Evolutionary conservation across 1,140 invertebrate species (phyloP).

Genomic region (Stratiolaelaps scimitus): DNA sequence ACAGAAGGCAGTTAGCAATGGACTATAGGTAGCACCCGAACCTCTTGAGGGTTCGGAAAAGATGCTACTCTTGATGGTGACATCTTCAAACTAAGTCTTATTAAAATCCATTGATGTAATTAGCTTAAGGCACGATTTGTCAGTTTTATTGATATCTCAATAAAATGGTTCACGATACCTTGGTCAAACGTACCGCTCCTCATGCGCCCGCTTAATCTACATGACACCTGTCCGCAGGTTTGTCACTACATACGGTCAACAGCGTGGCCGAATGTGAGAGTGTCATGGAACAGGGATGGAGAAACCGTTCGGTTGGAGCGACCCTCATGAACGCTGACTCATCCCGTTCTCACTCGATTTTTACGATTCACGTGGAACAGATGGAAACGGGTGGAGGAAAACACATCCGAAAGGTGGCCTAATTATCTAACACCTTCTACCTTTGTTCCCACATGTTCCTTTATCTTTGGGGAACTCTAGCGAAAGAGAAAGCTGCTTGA

Average conservation of each 20-base stretch:
- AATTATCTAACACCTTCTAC: no score
- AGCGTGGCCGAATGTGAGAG: slow-evolving; percentile 57
- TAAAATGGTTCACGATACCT: no score
- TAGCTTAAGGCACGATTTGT: no score
- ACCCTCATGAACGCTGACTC: slow-evolving; percentile 77
- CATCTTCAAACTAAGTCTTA: no score
- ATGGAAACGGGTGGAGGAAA: slow-evolving; percentile 45
- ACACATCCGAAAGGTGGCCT: neutral
- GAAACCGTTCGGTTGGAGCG: slow-evolving; percentile 57
- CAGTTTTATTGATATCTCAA: no score
- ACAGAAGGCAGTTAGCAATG: neutral
- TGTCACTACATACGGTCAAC: slow-evolving; percentile 61
- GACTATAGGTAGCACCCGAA: no score
- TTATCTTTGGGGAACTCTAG: no score
- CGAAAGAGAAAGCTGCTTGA: no score
- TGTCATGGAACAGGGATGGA: slow-evolving; percentile 60
- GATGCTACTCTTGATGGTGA: no score
- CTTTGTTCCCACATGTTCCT: no score
- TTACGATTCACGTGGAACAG: slow-evolving; percentile 73
- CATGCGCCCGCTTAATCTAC: slow-evolving; percentile 25
- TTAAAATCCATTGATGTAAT: no score
- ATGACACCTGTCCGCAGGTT: slow-evolving; percentile 41
- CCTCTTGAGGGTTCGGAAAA: no score
- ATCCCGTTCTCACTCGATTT: slow-evolving; percentile 76
- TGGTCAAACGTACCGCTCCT: slow-evolving; percentile 29